Evolutionary conservation across 2,888 invertebrate genomes (phyloP).

Genomic region (Agrotis ipsilon): DNA sequence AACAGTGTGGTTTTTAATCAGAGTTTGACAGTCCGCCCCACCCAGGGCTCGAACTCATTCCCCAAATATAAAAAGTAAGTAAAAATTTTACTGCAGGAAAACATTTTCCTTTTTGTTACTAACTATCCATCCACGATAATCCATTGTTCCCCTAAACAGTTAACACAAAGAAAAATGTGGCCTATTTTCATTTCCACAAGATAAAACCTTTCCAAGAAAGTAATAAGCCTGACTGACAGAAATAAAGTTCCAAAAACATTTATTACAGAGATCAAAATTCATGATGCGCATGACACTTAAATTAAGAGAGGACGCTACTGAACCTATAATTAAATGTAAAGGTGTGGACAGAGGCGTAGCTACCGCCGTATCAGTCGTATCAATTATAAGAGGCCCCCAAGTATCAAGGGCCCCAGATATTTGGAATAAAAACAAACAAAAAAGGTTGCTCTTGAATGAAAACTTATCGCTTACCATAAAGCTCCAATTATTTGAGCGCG

Average conservation of each 20-base stretch:
- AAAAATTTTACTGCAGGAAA: neutral
- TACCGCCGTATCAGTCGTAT: too few relatives aligned
- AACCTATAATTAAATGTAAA: conserved; percentile 13
- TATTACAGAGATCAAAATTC: conserved; percentile 25
- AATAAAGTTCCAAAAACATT: conserved; percentile 8
- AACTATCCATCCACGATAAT: neutral
- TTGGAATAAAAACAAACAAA: too few relatives aligned
- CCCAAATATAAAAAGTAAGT: too few relatives aligned
- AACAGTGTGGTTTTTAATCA: too few relatives aligned
- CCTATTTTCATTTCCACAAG: conserved; percentile 4
- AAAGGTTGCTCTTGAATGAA: too few relatives aligned
- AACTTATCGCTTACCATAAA: too few relatives aligned
- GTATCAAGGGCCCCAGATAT: too few relatives aligned
- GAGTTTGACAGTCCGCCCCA: too few relatives aligned
- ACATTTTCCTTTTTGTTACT: neutral
- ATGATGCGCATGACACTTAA: conserved; percentile 23
- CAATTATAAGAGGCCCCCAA: too few relatives aligned
- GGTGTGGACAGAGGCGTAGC: conserved; percentile 5
- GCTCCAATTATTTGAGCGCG: too few relatives aligned
- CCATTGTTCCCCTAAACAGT: neutral
- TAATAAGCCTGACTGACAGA: conserved; percentile 9
- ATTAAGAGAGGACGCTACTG: conserved; percentile 23
- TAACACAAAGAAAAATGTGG: neutral
- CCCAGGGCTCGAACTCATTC: too few relatives aligned
- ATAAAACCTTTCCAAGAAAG: neutral